Evolutionary conservation across 2,888 invertebrate genomes (phyloP), one percentile per base, ranked within the genome.

Genomic region (Falcaria lacertinaria): DNA sequence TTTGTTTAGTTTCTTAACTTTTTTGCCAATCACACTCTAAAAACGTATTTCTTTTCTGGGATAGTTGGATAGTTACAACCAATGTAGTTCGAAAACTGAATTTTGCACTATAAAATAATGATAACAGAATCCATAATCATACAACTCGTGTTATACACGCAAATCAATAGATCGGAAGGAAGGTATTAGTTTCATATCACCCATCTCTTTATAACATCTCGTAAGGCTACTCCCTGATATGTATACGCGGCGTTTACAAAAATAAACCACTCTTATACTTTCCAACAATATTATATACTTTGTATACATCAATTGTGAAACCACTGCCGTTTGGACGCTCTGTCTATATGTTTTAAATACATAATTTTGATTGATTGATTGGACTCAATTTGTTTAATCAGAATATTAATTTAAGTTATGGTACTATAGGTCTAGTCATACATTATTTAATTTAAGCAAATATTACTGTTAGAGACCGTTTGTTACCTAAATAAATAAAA

Each of bases 181-280:
- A 71, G 66, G 50, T 5, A 15, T 14, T 22, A 22, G 25, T 15
- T 13, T 37, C 15, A 15, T 52, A 60, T 44, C 60, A 57, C 56
- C 54, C 58, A 56, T 47, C 60, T 11, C 28, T 52, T 52, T 52
- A 57, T 57, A 54, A 64, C 66, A 69, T 58, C 61, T 68, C 56
- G 73, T 83, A 89, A 88, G 86, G 87, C 89, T 77, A n/a, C 67
- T 52, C 14, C 72, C 60, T 87, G 89, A 89, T 88, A 89, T 89
- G 89, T 77, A 80, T 74, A 80, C 80, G 70, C 70, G 63, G 63
- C 60, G 77, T 79, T 75, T 88, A 88, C 74, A 89, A 89, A 89
- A 89, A 89, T 89, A 89, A 84, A 84, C 74, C 58, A 66, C 74
- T 87, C 69, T 84, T 64, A 64, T 79, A 75, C 62, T 77, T 60